These are phyloP conservation scores for Macrophya alboannulata DNA, from an alignment of 2,888 invertebrate genomes.

Conservation along the genomic window DNA sequence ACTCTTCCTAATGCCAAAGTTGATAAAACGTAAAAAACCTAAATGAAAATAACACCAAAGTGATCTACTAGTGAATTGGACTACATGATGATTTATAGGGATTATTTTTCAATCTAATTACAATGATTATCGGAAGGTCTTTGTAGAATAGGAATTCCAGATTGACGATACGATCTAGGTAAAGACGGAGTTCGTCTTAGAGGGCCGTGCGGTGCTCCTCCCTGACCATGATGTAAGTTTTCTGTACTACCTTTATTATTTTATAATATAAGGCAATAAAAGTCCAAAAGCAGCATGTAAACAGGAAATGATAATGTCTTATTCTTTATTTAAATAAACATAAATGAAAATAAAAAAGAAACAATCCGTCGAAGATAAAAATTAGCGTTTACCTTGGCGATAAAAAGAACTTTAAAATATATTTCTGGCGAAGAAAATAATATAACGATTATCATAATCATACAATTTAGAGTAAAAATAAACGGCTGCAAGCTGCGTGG, in stretches of 20 bases:
- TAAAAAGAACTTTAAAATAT: not conserved
- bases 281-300: constrained; percentile 63
- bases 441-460: not conserved
- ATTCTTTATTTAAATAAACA: not conserved
- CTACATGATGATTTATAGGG: constrained; percentile 37
- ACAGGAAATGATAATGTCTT: constrained; percentile 36
- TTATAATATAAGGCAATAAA: constrained; percentile 43
- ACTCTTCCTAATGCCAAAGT: not conserved
- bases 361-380: not conserved
- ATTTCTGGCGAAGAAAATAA: not conserved
- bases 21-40: not conserved
- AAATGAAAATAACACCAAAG: constrained; percentile 11
- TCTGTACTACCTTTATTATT: constrained; percentile 82
- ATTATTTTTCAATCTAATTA: constrained; percentile 69
- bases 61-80: constrained; percentile 12
- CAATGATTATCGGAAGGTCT: constrained; percentile 78
- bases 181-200: constrained; percentile 83
- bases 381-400: not conserved
- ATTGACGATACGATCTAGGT: constrained; percentile 83
- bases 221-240: constrained; percentile 81
- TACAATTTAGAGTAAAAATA: not conserved
- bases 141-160: constrained; percentile 84
- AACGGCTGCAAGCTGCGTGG: constrained; percentile 11
- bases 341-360: not conserved
- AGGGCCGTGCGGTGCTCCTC: constrained; percentile 76